Evolutionary conservation across 1,140 invertebrate genomes (phyloP), one percentile per base, ranked within the genome.

Genomic region (Drosophila persimilis): DNA sequence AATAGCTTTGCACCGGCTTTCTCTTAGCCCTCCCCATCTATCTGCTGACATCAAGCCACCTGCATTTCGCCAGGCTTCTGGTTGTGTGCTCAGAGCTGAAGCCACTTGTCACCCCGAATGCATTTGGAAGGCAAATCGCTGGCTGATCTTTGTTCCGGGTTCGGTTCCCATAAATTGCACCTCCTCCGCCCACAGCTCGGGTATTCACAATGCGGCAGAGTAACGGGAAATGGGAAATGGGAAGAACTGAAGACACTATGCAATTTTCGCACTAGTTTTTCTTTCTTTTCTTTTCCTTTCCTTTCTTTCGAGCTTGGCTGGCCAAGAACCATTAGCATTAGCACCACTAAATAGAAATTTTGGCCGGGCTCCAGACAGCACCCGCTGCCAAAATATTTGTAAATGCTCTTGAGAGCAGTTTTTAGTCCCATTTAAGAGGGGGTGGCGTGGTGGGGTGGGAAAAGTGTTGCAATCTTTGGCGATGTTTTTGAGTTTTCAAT

Each of bases 311-410:
- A 13, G 29, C 24, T 61, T 48, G 50, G 67, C 47, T 58, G 48
- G 80, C 66, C 80, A 83, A 66, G 57, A 80, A 71, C 80, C 81
- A 84, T 84, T 84, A 80, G 80, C 80, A 80, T 86, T 86, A 80
- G 77, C 64, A 75, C 53, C 77, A 62, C 73, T 64, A 80, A 80
- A 74, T 74, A 64, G 73, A 70, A 75, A 70, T 70, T 74, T 85
- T 85, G 81, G 80, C 77, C 13, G 3, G 6, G 13, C 22, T 80
- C 80, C 80, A 85, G 54, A 29, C 17, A 50, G 44, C 78, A 65
- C 77, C 74, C 70, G 47, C 75, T 70, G 79, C 74, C 79, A 74
- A 83, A 51, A 71, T 51, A 52, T 46, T 52, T 65, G 59, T 71
- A 67, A 41, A 74, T 69, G 63, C 58, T 61, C 47, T 66, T 56